Percentiles rank a stretch among this genome's conserved stretches.
Conservation (phyloP, 2,113 vertebrate genomes). For the Camelus dromedarius region DNA sequence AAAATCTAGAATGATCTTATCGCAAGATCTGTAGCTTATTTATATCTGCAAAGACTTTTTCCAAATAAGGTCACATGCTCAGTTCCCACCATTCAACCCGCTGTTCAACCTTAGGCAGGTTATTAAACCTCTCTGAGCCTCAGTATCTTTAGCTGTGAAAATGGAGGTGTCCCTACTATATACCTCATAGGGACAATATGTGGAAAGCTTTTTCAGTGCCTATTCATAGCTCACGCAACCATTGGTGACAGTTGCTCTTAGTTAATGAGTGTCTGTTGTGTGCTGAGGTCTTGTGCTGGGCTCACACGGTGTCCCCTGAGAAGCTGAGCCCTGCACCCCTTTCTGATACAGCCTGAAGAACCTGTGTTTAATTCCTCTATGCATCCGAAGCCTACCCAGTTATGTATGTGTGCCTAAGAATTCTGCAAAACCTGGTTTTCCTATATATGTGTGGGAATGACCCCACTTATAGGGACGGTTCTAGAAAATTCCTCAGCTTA, state of each 20-base stretch:
- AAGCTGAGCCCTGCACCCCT: background rate
- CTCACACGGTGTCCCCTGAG: background rate
- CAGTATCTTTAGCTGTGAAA: background rate
- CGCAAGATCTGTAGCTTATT: background rate
- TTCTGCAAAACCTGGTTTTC: background rate
- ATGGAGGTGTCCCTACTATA: accelerated
- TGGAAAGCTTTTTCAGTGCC: background rate
- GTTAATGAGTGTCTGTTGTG: accelerated
- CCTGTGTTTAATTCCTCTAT: background rate
- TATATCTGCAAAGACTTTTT: background rate
- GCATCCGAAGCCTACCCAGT: background rate
- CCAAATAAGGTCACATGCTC: background rate
- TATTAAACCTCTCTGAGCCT: background rate
- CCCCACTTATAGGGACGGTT: background rate
- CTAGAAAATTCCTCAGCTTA: background rate
- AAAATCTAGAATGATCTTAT: background rate
- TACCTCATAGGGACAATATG: accelerated
- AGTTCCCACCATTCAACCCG: background rate
- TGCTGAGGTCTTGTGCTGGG: background rate
- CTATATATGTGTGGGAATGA: background rate
- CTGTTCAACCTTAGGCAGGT: background rate
- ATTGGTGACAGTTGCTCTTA: background rate
- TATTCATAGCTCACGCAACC: accelerated
- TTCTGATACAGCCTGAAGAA: background rate
- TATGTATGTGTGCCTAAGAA: background rate